A percentile compares a stretch with the other conserved stretches of the same genome.
phyloP scores from a whole-genome alignment of 2,888 invertebrate genomes.

The Drymonia ruficornis region DNA sequence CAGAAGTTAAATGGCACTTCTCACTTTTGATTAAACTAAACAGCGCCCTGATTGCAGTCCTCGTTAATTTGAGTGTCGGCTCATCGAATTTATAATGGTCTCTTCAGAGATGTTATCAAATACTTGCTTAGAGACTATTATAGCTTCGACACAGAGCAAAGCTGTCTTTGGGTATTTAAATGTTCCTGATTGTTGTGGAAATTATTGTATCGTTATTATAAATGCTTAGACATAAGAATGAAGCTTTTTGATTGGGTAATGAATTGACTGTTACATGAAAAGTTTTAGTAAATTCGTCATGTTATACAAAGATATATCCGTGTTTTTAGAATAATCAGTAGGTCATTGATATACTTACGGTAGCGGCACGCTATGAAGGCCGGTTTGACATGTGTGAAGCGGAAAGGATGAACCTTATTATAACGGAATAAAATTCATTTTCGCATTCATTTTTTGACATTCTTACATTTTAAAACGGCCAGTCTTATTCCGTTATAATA shows the following conservation, averaged over 20 bases:
- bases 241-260: not conserved
- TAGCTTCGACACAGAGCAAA: slow-evolving; percentile 15
- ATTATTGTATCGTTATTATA: not conserved
- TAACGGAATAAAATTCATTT: too few species aligned
- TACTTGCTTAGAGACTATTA: slow-evolving; percentile 33
- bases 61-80: slow-evolving; percentile 62
- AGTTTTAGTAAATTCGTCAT: too few species aligned
- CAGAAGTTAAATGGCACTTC: slow-evolving; percentile 67
- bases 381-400: too few species aligned
- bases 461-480: too few species aligned
- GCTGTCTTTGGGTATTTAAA: slow-evolving; percentile 20
- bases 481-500: too few species aligned
- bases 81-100: slow-evolving; percentile 65
- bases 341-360: too few species aligned
- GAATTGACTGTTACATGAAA: not conserved
- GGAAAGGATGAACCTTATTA: too few species aligned
- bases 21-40: slow-evolving; percentile 69
- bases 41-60: slow-evolving; percentile 53
- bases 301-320: too few species aligned
- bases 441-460: too few species aligned
- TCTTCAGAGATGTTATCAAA: slow-evolving; percentile 39
- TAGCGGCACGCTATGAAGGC: too few species aligned
- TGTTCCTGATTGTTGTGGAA: slow-evolving; percentile 1
- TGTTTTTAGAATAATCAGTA: too few species aligned
- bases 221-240: not conserved